Evolutionary conservation across 2,113 vertebrate genomes (phyloP), one percentile per base, ranked within the genome.

Genomic region (Notechis scutatus): DNA sequence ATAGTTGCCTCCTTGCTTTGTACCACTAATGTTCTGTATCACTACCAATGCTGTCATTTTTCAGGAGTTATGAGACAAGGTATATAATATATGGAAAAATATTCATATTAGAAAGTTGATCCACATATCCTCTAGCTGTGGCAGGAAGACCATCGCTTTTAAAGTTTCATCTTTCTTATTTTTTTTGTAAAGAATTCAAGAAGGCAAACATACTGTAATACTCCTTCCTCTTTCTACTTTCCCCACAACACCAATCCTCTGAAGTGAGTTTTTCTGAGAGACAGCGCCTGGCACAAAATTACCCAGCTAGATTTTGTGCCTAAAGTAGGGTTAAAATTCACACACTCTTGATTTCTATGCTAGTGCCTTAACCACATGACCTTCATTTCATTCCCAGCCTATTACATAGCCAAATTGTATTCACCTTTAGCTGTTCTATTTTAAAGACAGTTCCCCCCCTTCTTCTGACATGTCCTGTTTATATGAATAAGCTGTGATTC

Each of bases 41-140:
- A 21, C 34, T 6, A 42, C n/a, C 59, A 95, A 11, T 81, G 69
- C 54, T 91, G 1, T 4, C 42, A 21, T 86, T 50, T 34, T 54
- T 93, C 81, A 91, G 88, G 61, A 64, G 47, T 0, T 94, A 89
- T 42, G 74, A 92, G 92, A 89, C n/a, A 26, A 50, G 12, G 56
- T 56, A 34, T 64, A 91, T 81, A n/a, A 15, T 52, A 74, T 64
- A 23, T 85, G 45, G 24, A 88, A 91, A 7, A 12, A 85, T 52
- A 89, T 59, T 47, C n/a, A 39, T 50, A 88, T 56, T 74, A 95
- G 14, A 10, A 18, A 89, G 24, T 3, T 39, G 5, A 69, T 69
- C n/a, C 64, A 69, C 29, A 14, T 69, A 15, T 81, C 34, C 7
- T 39, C n/a, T 81, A 21, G 74, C 74, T 81, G 6, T 81, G 18